Percentiles rank a stretch among this genome's conserved stretches.
phyloP scores from a whole-genome alignment of 2,113 vertebrate species.

The Platysteira castanea region DNA sequence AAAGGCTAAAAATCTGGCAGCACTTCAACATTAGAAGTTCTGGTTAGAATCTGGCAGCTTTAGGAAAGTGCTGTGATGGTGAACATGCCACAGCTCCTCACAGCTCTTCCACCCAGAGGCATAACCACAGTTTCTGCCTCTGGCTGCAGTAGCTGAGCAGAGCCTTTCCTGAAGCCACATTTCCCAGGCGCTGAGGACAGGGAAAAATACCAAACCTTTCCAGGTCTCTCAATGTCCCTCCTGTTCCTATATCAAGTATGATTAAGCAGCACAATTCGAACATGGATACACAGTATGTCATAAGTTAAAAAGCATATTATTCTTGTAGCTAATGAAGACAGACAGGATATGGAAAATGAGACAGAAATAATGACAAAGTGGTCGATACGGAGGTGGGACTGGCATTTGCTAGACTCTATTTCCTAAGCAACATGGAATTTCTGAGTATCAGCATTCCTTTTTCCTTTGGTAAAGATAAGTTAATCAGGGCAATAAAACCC shows the following conservation, averaged over 20 bases:
- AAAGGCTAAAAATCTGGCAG: background rate
- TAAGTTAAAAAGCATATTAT: background rate
- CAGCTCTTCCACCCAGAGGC: background rate
- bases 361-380: background rate
- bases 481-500: background rate
- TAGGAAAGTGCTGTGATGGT: background rate
- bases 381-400: background rate
- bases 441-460: background rate
- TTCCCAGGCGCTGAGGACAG: background rate
- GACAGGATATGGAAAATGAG: background rate
- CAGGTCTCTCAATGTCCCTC: background rate
- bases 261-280: background rate
- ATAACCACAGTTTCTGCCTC: background rate
- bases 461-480: background rate
- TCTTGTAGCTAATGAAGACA: background rate
- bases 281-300: background rate
- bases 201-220: background rate
- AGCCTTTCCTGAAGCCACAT: background rate
- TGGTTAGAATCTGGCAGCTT: background rate
- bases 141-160: background rate
- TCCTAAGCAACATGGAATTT: background rate
- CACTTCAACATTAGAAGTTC: background rate
- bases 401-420: background rate
- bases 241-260: background rate
- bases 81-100: background rate